These are phyloP conservation scores for Rhea americana DNA, from an alignment of 2,113 vertebrate genomes.

Conservation along the genomic window DNA sequence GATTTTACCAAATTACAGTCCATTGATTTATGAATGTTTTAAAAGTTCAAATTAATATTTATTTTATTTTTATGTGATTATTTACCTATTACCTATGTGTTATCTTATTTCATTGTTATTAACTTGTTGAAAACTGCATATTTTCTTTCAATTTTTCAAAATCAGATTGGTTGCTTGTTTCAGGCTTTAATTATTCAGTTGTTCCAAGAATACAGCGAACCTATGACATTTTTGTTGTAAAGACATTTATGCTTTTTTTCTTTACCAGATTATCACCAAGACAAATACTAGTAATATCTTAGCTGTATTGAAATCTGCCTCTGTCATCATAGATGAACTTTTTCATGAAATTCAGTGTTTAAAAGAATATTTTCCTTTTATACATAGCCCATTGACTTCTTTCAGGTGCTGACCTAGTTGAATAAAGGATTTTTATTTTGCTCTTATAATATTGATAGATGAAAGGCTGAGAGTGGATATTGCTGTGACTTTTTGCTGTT, in stretches of 20 bases:
- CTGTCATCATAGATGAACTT: neutral
- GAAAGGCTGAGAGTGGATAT: neutral
- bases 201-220: neutral
- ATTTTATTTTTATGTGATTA: neutral
- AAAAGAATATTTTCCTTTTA: neutral
- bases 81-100: neutral
- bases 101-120: neutral
- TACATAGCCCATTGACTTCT: neutral
- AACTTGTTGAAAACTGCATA: neutral
- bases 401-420: neutral
- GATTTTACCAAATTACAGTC: neutral
- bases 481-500: neutral
- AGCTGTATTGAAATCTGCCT: neutral
- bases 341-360: neutral
- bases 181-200: neutral
- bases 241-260: neutral
- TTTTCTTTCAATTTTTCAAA: neutral
- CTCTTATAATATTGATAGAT: neutral
- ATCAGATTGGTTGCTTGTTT: neutral
- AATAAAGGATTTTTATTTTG: neutral
- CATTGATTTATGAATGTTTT: neutral
- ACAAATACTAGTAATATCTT: neutral
- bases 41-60: neutral
- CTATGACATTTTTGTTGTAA: neutral
- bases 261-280: neutral